phyloP scores from a whole-genome alignment of 2,113 vertebrate genomes.

The Catharus minimus region DNA sequence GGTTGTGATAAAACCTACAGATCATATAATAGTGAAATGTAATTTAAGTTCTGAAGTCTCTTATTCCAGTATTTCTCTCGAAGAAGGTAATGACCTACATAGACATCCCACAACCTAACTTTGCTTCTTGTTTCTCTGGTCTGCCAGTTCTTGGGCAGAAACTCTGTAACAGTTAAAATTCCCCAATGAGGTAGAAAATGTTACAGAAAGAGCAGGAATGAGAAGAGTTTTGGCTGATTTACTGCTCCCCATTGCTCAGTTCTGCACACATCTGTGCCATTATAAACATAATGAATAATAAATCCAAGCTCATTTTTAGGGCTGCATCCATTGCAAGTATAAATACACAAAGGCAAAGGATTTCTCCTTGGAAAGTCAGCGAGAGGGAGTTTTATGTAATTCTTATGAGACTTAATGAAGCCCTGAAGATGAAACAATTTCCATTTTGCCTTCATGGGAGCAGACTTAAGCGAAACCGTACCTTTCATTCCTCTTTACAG shows the following conservation, averaged over 20 bases:
- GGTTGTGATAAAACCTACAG: neutral
- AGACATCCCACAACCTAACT: neutral
- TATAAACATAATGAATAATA: slow-evolving; percentile 72
- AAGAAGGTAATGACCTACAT: neutral
- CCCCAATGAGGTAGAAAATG: slow-evolving; percentile 41
- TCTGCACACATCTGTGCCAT: slow-evolving; percentile 58
- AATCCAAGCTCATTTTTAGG: slow-evolving; percentile 64
- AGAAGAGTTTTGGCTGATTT: slow-evolving; percentile 51
- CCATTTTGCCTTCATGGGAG: slow-evolving; percentile 57
- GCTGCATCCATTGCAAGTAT: slow-evolving; percentile 45
- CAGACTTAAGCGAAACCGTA: slow-evolving; percentile 45
- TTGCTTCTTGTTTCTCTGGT: slow-evolving; percentile 6
- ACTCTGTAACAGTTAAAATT: slow-evolving; percentile 42
- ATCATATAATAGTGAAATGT: neutral
- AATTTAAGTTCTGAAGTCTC: slow-evolving; percentile 12
- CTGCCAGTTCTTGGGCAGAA: slow-evolving; percentile 9
- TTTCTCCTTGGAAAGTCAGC: slow-evolving; percentile 45
- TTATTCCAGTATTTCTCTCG: neutral
- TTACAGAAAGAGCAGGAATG: slow-evolving; percentile 29
- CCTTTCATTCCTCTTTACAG: slow-evolving; percentile 56
- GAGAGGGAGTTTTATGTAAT: slow-evolving; percentile 41
- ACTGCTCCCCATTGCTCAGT: slow-evolving; percentile 55
- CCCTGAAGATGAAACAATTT: slow-evolving; percentile 63
- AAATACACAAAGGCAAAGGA: slow-evolving; percentile 60
- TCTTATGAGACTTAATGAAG: slow-evolving; percentile 63